These are phyloP conservation scores for Otolemur garnettii DNA, from an alignment of 2,113 vertebrate species.

Conservation along the genomic window DNA sequence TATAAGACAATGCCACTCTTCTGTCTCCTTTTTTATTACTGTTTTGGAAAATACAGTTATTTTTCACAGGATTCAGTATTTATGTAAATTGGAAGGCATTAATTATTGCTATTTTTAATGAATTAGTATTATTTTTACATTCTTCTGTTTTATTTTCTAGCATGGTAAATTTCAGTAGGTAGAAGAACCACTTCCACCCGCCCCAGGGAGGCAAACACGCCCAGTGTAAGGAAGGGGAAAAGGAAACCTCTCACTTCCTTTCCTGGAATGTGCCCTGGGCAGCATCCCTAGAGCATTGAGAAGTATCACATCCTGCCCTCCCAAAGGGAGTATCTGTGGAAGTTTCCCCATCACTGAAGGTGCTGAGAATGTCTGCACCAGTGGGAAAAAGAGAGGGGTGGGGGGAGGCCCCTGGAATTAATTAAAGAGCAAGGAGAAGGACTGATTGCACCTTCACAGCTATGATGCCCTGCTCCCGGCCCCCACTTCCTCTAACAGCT, in stretches of 20 bases:
- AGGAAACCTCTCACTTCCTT: not conserved
- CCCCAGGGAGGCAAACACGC: not conserved
- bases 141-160: constrained; percentile 12
- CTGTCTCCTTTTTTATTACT: not conserved
- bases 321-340: not conserved
- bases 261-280: not conserved
- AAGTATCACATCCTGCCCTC: not conserved
- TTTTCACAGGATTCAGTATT: not conserved
- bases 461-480: not conserved
- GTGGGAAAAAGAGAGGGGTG: not conserved
- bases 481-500: accelerated
- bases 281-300: not conserved
- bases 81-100: not conserved
- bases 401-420: too few relatives aligned
- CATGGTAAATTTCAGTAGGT: not conserved
- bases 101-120: not conserved
- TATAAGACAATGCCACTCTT: not conserved
- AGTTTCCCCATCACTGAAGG: not conserved
- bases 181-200: not conserved
- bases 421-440: not conserved
- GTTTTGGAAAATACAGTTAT: not conserved
- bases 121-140: not conserved
- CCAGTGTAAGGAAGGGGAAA: not conserved
- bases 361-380: not conserved
- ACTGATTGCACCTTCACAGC: accelerated